These are phyloP conservation scores for Sitobion miscanthi DNA, from an alignment of 1,140 invertebrate species.

Conservation along the genomic window DNA sequence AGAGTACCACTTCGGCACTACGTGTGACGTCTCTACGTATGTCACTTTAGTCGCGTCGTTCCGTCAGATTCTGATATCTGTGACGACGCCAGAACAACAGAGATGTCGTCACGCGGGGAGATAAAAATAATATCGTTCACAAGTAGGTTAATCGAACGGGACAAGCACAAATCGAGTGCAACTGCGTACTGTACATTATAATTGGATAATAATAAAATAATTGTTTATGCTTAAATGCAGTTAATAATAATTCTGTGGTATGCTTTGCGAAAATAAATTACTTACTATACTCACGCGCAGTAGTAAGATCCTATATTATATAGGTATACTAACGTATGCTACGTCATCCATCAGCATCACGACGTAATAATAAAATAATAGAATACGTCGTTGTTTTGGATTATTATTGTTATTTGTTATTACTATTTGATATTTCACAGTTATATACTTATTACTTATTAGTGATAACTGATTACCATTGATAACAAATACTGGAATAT, in stretches of 20 bases:
- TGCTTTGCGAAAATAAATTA: neutral
- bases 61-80: neutral
- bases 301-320: neutral
- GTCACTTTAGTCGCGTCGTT: neutral
- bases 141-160: neutral
- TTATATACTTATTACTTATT: too few relatives aligned
- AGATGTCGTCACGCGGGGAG: neutral
- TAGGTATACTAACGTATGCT: neutral
- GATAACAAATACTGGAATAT: too few relatives aligned
- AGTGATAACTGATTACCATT: too few relatives aligned
- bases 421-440: too few relatives aligned
- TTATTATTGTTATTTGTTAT: neutral
- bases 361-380: neutral
- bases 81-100: neutral
- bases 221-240: neutral
- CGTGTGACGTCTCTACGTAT: neutral
- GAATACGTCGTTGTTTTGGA: neutral
- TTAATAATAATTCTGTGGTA: neutral
- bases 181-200: neutral
- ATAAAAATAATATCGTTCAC: neutral
- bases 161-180: neutral
- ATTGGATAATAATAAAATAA: neutral
- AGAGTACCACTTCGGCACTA: neutral
- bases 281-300: neutral
- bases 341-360: neutral